Percentiles rank a stretch among this genome's conserved stretches.
phyloP scores from a whole-genome alignment of 2,797 vertebrate species.

The Falco concolor region DNA sequence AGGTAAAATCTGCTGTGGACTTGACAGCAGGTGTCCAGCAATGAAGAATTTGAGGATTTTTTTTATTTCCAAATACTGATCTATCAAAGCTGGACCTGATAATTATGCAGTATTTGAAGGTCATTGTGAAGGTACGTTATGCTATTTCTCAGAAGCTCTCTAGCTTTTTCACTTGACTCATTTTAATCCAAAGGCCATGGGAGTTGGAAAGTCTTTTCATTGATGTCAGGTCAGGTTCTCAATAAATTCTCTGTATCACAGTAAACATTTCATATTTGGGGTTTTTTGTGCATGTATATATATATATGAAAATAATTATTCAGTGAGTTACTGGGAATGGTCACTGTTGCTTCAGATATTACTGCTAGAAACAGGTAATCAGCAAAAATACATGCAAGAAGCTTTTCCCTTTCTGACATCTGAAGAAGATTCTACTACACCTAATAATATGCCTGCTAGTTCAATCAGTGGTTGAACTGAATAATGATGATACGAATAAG shows the following conservation, averaged over 20 bases:
- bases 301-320: background rate
- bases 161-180: background rate
- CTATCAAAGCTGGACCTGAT: background rate
- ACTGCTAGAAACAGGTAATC: background rate
- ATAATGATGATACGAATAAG: background rate
- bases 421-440: background rate
- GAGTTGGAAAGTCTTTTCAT: background rate
- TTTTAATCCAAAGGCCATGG: background rate
- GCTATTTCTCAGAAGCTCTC: background rate
- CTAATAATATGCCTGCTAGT: background rate
- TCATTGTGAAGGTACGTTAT: background rate
- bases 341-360: background rate
- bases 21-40: background rate
- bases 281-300: accelerated
- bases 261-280: background rate
- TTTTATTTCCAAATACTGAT: background rate
- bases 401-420: background rate
- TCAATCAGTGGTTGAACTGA: background rate
- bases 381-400: background rate
- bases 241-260: background rate
- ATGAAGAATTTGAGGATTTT: background rate
- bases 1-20: background rate
- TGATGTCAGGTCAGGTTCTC: background rate
- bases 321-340: background rate
- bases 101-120: background rate